Conservation (phyloP, 2,113 vertebrate genomes). For the Calypte anna region DNA sequence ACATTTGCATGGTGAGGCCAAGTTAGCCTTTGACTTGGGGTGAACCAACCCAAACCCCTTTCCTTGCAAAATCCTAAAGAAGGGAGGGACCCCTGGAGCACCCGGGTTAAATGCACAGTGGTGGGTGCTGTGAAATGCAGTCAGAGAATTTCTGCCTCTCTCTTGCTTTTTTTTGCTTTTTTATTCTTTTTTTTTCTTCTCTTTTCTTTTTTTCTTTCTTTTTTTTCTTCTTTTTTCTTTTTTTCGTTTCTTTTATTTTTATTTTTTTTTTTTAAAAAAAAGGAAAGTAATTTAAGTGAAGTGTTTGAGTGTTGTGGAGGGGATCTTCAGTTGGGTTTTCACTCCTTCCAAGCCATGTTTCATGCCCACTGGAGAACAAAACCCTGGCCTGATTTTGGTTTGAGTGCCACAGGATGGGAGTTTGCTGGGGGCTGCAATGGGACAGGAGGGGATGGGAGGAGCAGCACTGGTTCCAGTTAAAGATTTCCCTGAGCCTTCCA, state of each 20-base stretch:
- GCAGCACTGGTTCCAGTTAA: fast-evolving
- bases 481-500: fast-evolving
- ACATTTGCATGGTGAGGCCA: neutral
- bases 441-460: neutral
- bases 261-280: no score
- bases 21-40: neutral
- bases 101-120: neutral
- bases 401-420: neutral
- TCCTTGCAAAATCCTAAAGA: neutral
- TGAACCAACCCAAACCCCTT: neutral
- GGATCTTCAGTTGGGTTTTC: neutral
- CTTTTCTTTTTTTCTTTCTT: no score
- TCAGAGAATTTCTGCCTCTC: neutral
- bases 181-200: neutral
- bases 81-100: neutral
- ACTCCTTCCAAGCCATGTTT: neutral
- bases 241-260: neutral
- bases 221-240: neutral
- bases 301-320: neutral
- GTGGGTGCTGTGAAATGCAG: neutral
- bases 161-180: neutral
- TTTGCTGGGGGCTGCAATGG: neutral
- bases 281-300: neutral
- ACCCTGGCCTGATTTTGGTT: neutral
- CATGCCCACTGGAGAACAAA: constrained; percentile 34